Evolutionary conservation across 1,140 invertebrate species (phyloP).

Genomic region (Sipha flava): DNA sequence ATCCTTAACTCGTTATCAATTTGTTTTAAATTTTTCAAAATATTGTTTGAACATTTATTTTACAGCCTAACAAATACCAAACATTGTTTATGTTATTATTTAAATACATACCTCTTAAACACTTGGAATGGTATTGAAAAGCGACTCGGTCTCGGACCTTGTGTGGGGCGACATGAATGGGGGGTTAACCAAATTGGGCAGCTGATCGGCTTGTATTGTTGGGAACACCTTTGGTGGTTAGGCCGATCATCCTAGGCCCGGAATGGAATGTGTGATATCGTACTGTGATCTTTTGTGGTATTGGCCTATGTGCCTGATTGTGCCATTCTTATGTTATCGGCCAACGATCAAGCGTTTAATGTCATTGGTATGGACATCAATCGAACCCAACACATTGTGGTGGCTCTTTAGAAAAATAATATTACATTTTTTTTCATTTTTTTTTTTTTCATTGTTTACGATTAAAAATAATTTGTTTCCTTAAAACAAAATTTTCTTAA

Average conservation of each 20-base stretch:
- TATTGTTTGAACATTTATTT: conserved; percentile 9
- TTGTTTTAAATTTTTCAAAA: not conserved
- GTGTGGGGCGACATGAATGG: conserved; percentile 31
- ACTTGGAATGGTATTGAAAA: conserved; percentile 32
- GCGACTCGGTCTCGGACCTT: conserved; percentile 30
- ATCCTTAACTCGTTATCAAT: conserved; percentile 21
- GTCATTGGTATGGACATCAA: conserved; percentile 32
- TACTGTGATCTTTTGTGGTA: conserved; percentile 26
- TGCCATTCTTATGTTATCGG: conserved; percentile 30
- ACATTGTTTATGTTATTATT: conserved; percentile 31
- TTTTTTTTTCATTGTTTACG: not conserved
- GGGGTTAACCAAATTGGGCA: conserved; percentile 31
- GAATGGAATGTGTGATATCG: conserved; percentile 30
- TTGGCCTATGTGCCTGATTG: conserved; percentile 25
- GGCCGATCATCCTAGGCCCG: conserved; percentile 31
- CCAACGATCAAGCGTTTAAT: conserved; percentile 32
- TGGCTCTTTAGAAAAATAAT: conserved; percentile 33
- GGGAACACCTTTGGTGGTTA: conserved; percentile 31
- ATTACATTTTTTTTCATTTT: conserved; percentile 9
- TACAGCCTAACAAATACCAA: conserved; percentile 27
- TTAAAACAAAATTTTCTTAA: not conserved
- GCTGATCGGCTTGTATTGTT: conserved; percentile 29
- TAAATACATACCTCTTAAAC: conserved; percentile 32
- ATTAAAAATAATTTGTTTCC: not conserved
- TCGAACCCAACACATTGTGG: conserved; percentile 33